These are phyloP conservation scores for Chamaea fasciata DNA, from an alignment of 2,113 vertebrate species.

Conservation along the genomic window DNA sequence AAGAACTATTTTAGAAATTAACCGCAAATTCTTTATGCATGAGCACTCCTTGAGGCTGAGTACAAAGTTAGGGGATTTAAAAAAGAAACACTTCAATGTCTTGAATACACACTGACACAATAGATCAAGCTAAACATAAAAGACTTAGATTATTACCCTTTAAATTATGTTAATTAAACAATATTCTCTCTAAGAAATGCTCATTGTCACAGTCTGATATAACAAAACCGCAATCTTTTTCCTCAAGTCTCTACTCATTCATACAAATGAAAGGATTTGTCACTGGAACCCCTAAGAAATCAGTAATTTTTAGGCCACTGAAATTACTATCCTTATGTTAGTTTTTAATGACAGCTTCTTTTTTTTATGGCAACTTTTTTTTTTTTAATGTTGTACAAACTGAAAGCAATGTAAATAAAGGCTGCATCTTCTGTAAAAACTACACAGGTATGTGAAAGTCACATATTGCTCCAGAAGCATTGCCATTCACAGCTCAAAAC, in stretches of 20 bases:
- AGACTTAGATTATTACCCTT: neutral
- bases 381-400: neutral
- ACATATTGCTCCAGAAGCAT: neutral
- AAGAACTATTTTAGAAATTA: neutral
- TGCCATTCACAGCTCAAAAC: neutral
- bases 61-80: neutral
- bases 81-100: neutral
- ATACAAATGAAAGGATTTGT: neutral
- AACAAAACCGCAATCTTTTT: neutral
- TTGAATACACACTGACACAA: neutral
- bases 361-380: neutral
- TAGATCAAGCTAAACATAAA: neutral
- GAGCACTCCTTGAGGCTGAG: neutral
- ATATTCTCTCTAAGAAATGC: neutral
- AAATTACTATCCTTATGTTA: neutral
- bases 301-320: neutral
- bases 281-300: neutral
- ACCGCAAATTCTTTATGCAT: neutral
- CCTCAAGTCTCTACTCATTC: neutral
- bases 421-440: neutral
- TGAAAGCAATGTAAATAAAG: neutral
- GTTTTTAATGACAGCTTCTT: neutral
- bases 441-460: neutral
- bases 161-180: slow-evolving; percentile 22
- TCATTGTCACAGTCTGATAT: neutral